Conservation (phyloP, 2,113 vertebrate species). For the Hypomesus transpacificus region DNA sequence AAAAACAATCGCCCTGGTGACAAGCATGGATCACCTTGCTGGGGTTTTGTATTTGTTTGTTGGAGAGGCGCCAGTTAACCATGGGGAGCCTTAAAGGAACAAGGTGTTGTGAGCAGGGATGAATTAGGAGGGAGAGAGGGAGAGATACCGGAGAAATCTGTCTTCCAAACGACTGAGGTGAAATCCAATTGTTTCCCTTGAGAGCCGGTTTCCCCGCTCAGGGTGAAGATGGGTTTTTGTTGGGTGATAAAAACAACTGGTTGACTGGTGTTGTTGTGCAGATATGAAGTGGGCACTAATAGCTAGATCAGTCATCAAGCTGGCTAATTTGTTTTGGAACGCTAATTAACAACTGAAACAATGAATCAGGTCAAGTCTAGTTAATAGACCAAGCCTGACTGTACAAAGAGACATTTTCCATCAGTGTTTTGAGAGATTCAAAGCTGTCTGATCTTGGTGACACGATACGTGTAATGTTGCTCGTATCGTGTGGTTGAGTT, state of each 20-base stretch:
- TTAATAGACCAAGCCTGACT: too few relatives aligned
- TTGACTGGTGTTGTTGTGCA: background rate
- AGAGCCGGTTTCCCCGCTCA: background rate
- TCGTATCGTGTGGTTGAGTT: background rate
- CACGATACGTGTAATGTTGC: background rate
- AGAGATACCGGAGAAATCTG: background rate
- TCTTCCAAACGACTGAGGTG: background rate
- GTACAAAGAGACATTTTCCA: too few relatives aligned
- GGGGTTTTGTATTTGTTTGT: conserved; percentile 43
- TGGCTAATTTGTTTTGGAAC: background rate
- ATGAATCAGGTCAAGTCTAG: too few relatives aligned
- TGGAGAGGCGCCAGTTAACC: conserved; percentile 46
- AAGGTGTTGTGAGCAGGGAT: conserved; percentile 27
- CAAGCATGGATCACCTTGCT: conserved; percentile 31
- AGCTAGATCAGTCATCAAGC: background rate
- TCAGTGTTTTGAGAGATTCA: too few relatives aligned
- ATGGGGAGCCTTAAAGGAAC: conserved; percentile 32
- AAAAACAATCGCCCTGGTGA: conserved; percentile 33
- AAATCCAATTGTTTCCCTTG: background rate
- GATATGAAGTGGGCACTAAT: conserved; percentile 3
- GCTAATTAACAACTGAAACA: too few relatives aligned
- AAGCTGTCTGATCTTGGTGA: too few relatives aligned
- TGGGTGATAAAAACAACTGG: background rate
- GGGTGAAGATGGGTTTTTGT: background rate
- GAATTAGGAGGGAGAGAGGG: conserved; percentile 18